Conservation (phyloP, 2,113 vertebrate species). For the Antennarius striatus region DNA sequence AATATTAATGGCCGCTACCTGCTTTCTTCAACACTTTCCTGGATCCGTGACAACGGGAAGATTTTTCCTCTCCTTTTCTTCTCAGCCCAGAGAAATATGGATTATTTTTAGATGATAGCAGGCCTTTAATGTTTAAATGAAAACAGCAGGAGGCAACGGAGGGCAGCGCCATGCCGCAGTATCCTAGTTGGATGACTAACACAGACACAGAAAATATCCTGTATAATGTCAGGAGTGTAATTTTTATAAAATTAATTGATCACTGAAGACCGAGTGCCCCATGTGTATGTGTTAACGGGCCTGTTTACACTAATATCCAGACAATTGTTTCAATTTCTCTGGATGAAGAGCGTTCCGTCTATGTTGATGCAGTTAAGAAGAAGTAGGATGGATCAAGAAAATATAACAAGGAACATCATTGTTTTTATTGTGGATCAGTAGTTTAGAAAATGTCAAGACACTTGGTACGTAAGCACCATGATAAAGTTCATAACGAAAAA, state of each 20-base stretch:
- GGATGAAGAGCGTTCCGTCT: neutral
- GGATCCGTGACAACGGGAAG: neutral
- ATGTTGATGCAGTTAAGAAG: conserved; percentile 15
- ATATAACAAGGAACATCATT: conserved; percentile 6
- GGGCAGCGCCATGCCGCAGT: neutral
- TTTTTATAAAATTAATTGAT: neutral
- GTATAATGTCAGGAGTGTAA: neutral
- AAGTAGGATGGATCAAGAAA: conserved; percentile 13
- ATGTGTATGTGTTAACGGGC: too few relatives aligned
- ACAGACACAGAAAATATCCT: neutral
- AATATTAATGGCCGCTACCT: conserved; percentile 70
- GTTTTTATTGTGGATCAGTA: neutral
- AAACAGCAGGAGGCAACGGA: conserved; percentile 8
- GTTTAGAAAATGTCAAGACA: conserved; percentile 25
- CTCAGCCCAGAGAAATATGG: neutral
- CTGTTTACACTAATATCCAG: neutral
- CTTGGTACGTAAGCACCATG: neutral
- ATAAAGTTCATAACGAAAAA: conserved; percentile 2
- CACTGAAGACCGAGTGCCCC: neutral
- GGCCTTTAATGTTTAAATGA: conserved; percentile 20
- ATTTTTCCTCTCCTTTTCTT: conserved; percentile 8
- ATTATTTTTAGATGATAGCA: neutral
- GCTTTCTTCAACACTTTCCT: conserved; percentile 51
- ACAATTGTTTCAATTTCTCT: neutral
- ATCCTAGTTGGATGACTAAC: neutral